Percentiles rank a stretch among this genome's conserved stretches.
Evolutionary conservation across 2,113 vertebrate genomes (phyloP).

Genomic region (Eclectus roratus): DNA sequence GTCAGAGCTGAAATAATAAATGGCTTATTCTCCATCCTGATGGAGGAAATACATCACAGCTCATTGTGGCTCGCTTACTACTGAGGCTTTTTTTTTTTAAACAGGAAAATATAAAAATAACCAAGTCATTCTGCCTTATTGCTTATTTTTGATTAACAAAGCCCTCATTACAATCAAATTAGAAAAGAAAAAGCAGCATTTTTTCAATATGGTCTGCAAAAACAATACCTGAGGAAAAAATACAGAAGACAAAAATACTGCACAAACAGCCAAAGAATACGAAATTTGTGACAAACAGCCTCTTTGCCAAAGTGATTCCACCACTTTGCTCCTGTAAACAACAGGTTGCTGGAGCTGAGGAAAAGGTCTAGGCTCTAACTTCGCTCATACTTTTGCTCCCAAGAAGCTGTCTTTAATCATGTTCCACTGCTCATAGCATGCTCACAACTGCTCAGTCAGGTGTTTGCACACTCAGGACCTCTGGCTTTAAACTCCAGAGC

Average conservation of each 20-base stretch:
- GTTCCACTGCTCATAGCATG: background rate
- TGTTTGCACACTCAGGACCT: background rate
- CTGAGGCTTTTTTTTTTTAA: slow-evolving; percentile 76
- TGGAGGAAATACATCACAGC: slow-evolving; percentile 96
- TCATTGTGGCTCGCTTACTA: slow-evolving; percentile 87
- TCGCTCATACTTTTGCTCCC: background rate
- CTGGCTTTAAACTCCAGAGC: background rate
- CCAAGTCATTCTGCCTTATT: slow-evolving; percentile 74
- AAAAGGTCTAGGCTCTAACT: background rate
- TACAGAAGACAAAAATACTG: slow-evolving; percentile 48
- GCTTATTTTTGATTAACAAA: slow-evolving; percentile 76
- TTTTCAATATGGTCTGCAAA: slow-evolving; percentile 64
- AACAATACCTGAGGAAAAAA: slow-evolving; percentile 68
- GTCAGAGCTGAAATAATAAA: slow-evolving; percentile 93
- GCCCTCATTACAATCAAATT: slow-evolving; percentile 66
- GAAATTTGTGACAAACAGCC: slow-evolving; percentile 54
- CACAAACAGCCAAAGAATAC: slow-evolving; percentile 57
- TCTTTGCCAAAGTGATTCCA: slow-evolving; percentile 60
- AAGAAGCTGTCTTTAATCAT: background rate
- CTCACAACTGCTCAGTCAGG: background rate
- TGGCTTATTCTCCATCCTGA: slow-evolving; percentile 92
- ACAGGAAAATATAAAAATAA: slow-evolving; percentile 99
- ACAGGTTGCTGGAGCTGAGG: background rate
- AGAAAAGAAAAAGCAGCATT: slow-evolving; percentile 52
- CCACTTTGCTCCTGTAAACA: slow-evolving; percentile 32